Evolutionary conservation across 2,888 invertebrate species (phyloP), one percentile per base, ranked within the genome.

Genomic region (Tholera decimalis): DNA sequence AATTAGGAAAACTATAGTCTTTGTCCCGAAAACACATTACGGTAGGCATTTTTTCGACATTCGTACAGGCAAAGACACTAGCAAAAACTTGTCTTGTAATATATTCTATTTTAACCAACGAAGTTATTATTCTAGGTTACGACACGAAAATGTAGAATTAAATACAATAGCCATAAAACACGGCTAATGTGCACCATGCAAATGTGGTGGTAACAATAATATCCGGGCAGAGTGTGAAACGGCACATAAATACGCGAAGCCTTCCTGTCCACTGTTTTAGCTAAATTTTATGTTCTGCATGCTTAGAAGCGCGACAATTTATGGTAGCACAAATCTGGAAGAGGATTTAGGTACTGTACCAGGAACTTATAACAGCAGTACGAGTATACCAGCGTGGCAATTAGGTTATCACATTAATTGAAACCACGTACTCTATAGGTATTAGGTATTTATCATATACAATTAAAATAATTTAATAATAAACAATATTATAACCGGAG

Each of bases 121-220:
- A 43, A 18, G 30, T 35, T 35, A 61, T 37, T 20, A 60, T 51
- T 35, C 8, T 24, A 50, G 41, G n/a, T 46, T 33, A 41, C 20
- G 54, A 33, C 7, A n/a, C 6, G 55, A 67, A 60, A 62, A 66
- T 59, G 56, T 73, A 73, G 71, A 77, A 81, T 78, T 77, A 68
- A 80, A 75, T 53, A 81, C 78, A 76, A 71, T 75, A 73, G 59
- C 75, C 71, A 82, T 83, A 83, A 82, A 83, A 63, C 75, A 82
- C 65, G 35, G 83, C 61, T 82, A 82, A 82, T 80, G 80, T 75
- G 73, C 49, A 58, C 65, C 72, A 84, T 81, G 80, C 81, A 80
- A 84, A 83, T 78, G 79, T 55, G 64, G 65, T 72, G 79, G 83
- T 79, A 71, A 68, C 80, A 83, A 78, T 83, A 84, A 81, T 84